Evolutionary conservation across 2,888 invertebrate species (phyloP), one percentile per base, ranked within the genome.

Genomic region (Platerodrilus igneus): DNA sequence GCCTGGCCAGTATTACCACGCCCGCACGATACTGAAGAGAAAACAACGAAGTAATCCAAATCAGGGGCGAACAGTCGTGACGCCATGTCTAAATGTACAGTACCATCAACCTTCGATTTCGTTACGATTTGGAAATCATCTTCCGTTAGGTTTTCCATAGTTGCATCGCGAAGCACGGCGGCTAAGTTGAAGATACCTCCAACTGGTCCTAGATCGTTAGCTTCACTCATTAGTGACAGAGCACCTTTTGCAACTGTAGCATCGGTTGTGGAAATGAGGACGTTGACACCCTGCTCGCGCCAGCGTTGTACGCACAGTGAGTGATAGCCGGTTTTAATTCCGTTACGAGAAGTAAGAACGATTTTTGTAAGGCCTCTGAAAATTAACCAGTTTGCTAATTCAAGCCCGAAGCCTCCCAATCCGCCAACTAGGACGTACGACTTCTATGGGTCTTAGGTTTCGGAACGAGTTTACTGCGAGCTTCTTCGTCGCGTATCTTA

Each of bases 121-220:
- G 83, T 80, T 2, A 92, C 92, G 8, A 80, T 76, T 54, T 80
- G 78, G 70, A 88, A 95, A 64, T 86, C 83, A 28, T 78, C 81
- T 38, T 79, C 78, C 0, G 81, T 80, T 68, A 86, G 88, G 66
- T 93, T 87, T 67, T 92, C 90, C 56, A 96, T 76, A 56, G 90
- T 74, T 4, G 84, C 88, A 68, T 95, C 95, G 18, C 82, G 74
- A 45, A 95, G 72, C 41, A 94, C 94, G 62, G 86, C 93, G 14
- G 97, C 96, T 55, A 97, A 75, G 70, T 97, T 93, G 73, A 95
- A 96, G 42, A 97, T 81, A 52, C 84, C 92, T 45, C 88, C 92
- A 41, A 91, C 77, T 28, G 83, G 74, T 6, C 81, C 86, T 39
- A 82, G 60, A 53, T 71, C 69, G n/a, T 74, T 74, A n/a, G 79